phyloP scores from a whole-genome alignment of 2,113 vertebrate species.

The Phylloscopus trochilus region DNA sequence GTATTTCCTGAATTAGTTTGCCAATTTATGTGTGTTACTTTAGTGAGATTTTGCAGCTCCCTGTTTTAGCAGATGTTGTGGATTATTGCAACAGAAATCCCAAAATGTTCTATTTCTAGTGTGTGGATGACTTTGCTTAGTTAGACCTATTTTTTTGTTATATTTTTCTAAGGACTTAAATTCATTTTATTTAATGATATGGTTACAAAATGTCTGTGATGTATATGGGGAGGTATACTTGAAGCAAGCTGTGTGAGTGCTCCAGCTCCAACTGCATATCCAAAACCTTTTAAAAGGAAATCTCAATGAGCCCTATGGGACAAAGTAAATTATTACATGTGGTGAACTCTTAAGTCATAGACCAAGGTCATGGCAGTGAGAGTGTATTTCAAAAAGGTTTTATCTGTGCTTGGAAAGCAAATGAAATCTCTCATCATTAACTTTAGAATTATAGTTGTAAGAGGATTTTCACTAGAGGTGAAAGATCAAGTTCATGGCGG shows the following conservation, averaged over 20 bases:
- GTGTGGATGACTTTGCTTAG: neutral
- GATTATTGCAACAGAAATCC: neutral
- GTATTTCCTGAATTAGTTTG: neutral
- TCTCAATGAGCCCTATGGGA: constrained; percentile 61
- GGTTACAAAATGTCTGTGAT: neutral
- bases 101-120: neutral
- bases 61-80: neutral
- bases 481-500: constrained; percentile 75
- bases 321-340: constrained; percentile 70
- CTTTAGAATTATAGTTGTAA: constrained; percentile 67
- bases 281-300: constrained; percentile 67
- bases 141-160: neutral
- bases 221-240: neutral
- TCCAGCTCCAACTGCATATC: constrained; percentile 26
- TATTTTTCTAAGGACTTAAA: neutral
- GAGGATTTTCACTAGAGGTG: constrained; percentile 68
- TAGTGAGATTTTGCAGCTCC: neutral
- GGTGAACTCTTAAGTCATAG: constrained; percentile 73
- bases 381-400: constrained; percentile 72
- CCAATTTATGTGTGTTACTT: neutral
- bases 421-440: constrained; percentile 74
- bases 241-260: neutral
- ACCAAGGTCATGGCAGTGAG: constrained; percentile 70
- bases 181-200: neutral
- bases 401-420: constrained; percentile 76